Evolutionary conservation across 2,888 invertebrate species (phyloP).

Genomic region (Drosophila seclusa): DNA sequence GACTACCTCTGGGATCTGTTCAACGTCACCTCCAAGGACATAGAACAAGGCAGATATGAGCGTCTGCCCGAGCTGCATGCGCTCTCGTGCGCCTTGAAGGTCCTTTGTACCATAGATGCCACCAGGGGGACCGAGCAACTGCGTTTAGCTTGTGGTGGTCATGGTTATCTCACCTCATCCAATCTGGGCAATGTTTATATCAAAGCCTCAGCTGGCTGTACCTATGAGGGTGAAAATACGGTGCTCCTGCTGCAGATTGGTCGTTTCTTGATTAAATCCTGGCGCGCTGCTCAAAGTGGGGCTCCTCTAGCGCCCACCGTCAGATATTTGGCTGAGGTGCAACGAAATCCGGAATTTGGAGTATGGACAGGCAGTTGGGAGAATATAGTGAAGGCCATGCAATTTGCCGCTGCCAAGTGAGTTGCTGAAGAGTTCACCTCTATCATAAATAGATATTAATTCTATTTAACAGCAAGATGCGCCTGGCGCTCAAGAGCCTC

Average conservation of each 20-base stretch:
- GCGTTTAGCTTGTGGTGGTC: slow-evolving; percentile 96
- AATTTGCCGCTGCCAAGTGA: slow-evolving; percentile 85
- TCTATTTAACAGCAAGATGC: slow-evolving; percentile 87
- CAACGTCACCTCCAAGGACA: slow-evolving; percentile 90
- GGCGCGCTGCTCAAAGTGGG: slow-evolving; percentile 88
- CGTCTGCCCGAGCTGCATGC: slow-evolving; percentile 94
- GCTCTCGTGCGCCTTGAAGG: slow-evolving; percentile 95
- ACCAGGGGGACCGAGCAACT: slow-evolving; percentile 91
- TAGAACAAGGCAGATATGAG: slow-evolving; percentile 91
- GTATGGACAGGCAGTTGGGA: slow-evolving; percentile 80
- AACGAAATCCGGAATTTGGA: slow-evolving; percentile 58
- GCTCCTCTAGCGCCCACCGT: slow-evolving; percentile 88
- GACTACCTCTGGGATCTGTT: slow-evolving; percentile 92
- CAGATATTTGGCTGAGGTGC: slow-evolving; percentile 86
- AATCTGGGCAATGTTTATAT: slow-evolving; percentile 93
- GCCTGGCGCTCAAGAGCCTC: slow-evolving; percentile 89
- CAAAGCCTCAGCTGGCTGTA: slow-evolving; percentile 92
- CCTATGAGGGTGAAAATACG: slow-evolving; percentile 98
- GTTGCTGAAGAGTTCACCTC: slow-evolving; percentile 7
- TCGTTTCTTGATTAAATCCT: slow-evolving; percentile 91
- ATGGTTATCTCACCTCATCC: slow-evolving; percentile 95
- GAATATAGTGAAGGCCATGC: slow-evolving; percentile 85
- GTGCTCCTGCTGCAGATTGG: slow-evolving; percentile 96
- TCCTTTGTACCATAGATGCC: slow-evolving; percentile 90
- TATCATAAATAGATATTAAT: not conserved